These are phyloP conservation scores for Vanessa cardui DNA, from an alignment of 2,888 invertebrate genomes.

Conservation along the genomic window DNA sequence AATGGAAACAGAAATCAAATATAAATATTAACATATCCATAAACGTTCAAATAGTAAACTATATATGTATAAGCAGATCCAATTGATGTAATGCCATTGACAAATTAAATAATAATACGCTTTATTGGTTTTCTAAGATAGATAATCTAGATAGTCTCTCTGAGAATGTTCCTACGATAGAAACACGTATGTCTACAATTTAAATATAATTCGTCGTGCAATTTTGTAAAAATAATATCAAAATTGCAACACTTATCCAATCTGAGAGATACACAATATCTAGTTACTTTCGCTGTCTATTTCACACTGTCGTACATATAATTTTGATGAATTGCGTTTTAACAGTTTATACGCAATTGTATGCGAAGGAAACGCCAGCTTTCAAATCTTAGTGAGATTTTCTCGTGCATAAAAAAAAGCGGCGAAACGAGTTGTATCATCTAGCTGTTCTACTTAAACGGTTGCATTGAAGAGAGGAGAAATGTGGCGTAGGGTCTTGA, in stretches of 20 bases:
- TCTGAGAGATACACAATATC: neutral
- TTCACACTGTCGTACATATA: slow-evolving; percentile 6
- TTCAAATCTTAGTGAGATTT: slow-evolving; percentile 44
- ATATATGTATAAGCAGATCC: too few species aligned
- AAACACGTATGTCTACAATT: too few species aligned
- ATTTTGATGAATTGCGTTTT: slow-evolving; percentile 10
- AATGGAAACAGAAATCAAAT: too few species aligned
- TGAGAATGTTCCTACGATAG: too few species aligned
- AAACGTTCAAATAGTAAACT: too few species aligned
- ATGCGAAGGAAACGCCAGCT: slow-evolving; percentile 32
- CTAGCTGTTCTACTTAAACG: slow-evolving; percentile 54
- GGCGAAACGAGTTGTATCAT: slow-evolving; percentile 51
- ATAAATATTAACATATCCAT: too few species aligned
- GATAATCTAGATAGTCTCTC: too few species aligned
- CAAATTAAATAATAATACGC: too few species aligned
- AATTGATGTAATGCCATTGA: too few species aligned
- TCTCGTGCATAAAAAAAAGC: slow-evolving; percentile 50
- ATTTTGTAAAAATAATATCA: neutral
- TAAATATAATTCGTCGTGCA: too few species aligned
- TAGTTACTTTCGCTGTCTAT: neutral
- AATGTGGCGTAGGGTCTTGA: slow-evolving; percentile 68
- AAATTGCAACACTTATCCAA: neutral
- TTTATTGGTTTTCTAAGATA: too few species aligned
- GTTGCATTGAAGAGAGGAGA: slow-evolving; percentile 63
- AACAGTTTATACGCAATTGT: slow-evolving; percentile 22